Evolutionary conservation across 1,140 invertebrate genomes (phyloP), one percentile per base, ranked within the genome.

Genomic region (Drosophila parabipectinata): DNA sequence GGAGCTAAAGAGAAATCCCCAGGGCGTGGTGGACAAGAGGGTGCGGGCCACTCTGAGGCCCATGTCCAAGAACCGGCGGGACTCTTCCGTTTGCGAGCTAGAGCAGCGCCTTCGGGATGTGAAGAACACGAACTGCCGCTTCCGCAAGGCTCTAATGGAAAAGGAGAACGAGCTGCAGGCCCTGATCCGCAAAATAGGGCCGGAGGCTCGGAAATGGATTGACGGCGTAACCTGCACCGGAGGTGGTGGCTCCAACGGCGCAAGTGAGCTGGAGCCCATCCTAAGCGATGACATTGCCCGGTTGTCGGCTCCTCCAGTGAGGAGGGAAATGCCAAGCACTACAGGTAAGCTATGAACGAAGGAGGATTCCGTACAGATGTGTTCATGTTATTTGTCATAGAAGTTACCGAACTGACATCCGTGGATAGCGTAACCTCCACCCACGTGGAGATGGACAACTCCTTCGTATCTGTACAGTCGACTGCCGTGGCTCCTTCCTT

Each of bases 1-100:
- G 72, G 97, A 98, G 92, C 93, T 98, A 24, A 95, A 96, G 75
- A 94, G 97, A 68, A 98, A 98, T 93, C 97, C 97, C 2, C 95
- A 96, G 78, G 96, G 96, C 1, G 94, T 94, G 4, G 95, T 96
- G 47, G 96, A 97, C 84, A 96, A 97, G 77, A 92, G 97, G 62
- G 95, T 96, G 41, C 92, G 96, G 34, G 95, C 96, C 0, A 97
- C 96, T 3, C 92, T 97, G n/a, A 93, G 95, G 53, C 96, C 96
- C 7, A 94, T 95, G 93, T 95, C 95, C n/a, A 95, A 96, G 72
- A 92, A 92, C 50, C 92, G 95, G 41, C 92, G 95, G 53, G 95
- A 96, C 71, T 96, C 96, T 3, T 95, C 94, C 18, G 94, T 94
- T 15, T 94, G 93, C 78, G 96, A 97, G 90, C 92, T 97, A 59